Percentiles rank a stretch among this genome's conserved stretches.
phyloP scores from a whole-genome alignment of 2,888 invertebrate species.

The Volucella inanis region DNA sequence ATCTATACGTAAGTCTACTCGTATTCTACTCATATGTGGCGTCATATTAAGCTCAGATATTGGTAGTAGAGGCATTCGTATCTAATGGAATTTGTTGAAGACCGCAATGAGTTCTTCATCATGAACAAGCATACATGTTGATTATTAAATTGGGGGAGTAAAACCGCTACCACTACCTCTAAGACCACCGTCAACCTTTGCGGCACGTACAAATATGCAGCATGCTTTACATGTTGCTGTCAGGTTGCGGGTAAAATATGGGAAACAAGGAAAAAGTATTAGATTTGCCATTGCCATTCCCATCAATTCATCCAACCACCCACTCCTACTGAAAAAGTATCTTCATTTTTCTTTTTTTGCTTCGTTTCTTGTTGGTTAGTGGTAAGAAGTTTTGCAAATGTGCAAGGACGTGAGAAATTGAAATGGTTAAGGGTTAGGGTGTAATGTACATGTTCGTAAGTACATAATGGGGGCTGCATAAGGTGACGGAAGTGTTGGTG shows the following conservation, averaged over 20 bases:
- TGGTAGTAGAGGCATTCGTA: slow-evolving; percentile 60
- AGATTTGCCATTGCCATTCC: slow-evolving; percentile 20
- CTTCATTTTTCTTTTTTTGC: slow-evolving; percentile 25
- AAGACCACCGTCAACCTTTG: background rate
- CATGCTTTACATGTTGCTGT: slow-evolving; percentile 50
- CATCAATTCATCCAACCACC: too few species aligned
- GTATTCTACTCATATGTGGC: slow-evolving; percentile 12
- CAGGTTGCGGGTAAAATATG: slow-evolving; percentile 12
- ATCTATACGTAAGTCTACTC: background rate
- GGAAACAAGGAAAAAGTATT: slow-evolving; percentile 14
- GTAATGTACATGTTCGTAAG: background rate
- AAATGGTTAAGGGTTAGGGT: slow-evolving; percentile 52
- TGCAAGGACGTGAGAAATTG: slow-evolving; percentile 71
- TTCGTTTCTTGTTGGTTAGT: background rate
- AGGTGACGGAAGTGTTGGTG: background rate
- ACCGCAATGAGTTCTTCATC: slow-evolving; percentile 71
- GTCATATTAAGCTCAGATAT: slow-evolving; percentile 61
- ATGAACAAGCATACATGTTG: slow-evolving; percentile 63
- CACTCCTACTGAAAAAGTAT: slow-evolving; percentile 15
- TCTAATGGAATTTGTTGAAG: slow-evolving; percentile 74
- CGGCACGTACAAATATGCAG: slow-evolving; percentile 30
- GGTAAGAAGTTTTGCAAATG: slow-evolving; percentile 66
- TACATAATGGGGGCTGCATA: background rate
- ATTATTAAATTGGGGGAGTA: slow-evolving; percentile 73
- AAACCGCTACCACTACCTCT: slow-evolving; percentile 43